These are phyloP conservation scores for Molanna angustata DNA, from an alignment of 2,888 invertebrate genomes.

Conservation along the genomic window DNA sequence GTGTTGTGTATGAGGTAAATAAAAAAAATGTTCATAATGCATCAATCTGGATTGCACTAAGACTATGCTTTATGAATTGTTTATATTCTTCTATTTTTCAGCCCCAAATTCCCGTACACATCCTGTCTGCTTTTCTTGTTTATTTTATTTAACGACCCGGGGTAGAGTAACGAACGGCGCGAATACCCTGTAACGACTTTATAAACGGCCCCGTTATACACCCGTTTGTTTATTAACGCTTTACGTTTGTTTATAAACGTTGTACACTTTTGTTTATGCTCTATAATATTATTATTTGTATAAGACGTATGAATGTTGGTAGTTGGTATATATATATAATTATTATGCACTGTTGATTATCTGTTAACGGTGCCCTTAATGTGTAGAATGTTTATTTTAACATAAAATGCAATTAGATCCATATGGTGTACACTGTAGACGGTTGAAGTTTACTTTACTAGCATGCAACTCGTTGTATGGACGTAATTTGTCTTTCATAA, in stretches of 20 bases:
- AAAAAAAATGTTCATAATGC: too few species aligned
- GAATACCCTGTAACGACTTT: conserved; percentile 30
- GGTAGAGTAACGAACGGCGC: conserved; percentile 23
- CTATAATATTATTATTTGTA: too few species aligned
- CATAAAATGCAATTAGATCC: not conserved
- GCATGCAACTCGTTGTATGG: too few species aligned
- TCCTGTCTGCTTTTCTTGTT: conserved; percentile 18
- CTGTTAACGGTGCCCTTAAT: conserved; percentile 10
- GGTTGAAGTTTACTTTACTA: too few species aligned
- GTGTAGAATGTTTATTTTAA: not conserved
- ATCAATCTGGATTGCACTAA: too few species aligned
- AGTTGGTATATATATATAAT: too few species aligned
- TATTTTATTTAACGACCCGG: conserved; percentile 21
- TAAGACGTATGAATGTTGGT: too few species aligned
- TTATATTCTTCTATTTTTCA: conserved; percentile 3
- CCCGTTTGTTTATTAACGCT: conserved; percentile 25
- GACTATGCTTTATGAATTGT: too few species aligned
- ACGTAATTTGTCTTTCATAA: too few species aligned
- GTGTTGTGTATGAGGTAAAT: too few species aligned
- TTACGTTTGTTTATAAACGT: conserved; percentile 13
- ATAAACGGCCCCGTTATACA: conserved; percentile 25
- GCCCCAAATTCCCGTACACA: conserved; percentile 6
- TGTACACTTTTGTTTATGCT: conserved; percentile 12
- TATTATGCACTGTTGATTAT: conserved; percentile 17
- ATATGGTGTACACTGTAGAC: too few species aligned